Conservation (phyloP, 2,797 vertebrate species). For the Falco peregrinus region DNA sequence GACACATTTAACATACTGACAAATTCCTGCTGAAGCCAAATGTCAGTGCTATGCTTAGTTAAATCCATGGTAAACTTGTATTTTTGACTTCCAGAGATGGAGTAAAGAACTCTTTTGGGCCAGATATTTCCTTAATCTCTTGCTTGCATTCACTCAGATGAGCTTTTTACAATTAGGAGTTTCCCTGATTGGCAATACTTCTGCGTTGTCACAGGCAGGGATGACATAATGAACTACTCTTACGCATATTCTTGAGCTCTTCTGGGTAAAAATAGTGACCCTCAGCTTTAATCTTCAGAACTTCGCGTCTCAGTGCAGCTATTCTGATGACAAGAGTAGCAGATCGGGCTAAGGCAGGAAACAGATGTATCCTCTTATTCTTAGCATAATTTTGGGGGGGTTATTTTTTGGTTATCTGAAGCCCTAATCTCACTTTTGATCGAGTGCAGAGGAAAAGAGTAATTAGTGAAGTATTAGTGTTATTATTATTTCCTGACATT, state of each 20-base stretch:
- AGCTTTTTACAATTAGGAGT: conserved; percentile 22
- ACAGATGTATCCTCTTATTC: conserved; percentile 81
- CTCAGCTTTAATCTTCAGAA: conserved; percentile 65
- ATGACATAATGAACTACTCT: conserved; percentile 47
- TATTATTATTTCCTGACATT: conserved; percentile 82
- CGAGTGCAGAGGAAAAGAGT: conserved; percentile 78
- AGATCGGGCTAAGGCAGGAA: conserved; percentile 76
- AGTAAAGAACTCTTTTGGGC: background rate
- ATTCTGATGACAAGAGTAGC: conserved; percentile 61
- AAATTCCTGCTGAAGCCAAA: background rate
- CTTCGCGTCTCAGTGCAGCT: conserved; percentile 8
- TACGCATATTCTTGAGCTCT: background rate
- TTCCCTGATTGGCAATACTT: conserved; percentile 12
- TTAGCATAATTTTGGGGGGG: conserved; percentile 65
- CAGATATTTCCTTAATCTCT: conserved; percentile 32
- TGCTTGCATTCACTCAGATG: conserved; percentile 9
- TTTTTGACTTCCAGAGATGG: conserved; percentile 14
- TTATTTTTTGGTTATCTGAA: conserved; percentile 59
- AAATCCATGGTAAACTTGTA: background rate
- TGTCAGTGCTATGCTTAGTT: background rate
- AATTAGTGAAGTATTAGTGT: conserved; percentile 80
- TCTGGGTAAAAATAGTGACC: conserved; percentile 45
- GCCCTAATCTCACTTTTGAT: conserved; percentile 73
- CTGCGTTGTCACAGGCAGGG: conserved; percentile 47
- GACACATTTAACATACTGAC: background rate